A percentile compares a stretch with the other conserved stretches of the same genome.
Conservation (phyloP, 2,797 vertebrate species). For the Xenopus petersii region DNA sequence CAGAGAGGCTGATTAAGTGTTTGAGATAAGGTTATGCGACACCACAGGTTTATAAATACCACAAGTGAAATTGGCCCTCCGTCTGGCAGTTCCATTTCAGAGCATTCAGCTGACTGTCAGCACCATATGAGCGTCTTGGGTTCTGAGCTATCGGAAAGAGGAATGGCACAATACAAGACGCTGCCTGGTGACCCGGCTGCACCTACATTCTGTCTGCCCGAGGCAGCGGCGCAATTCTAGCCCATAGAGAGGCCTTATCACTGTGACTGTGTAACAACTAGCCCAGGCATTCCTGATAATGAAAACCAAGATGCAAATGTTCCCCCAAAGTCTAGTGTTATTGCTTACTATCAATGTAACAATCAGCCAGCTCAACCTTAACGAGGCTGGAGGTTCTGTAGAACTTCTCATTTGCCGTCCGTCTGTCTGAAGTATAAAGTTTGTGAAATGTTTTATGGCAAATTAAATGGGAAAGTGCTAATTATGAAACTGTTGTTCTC, state of each 20-base stretch:
- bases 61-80: conserved; percentile 53
- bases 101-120: conserved; percentile 21
- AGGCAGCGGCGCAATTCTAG: conserved; percentile 31
- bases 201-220: conserved; percentile 13
- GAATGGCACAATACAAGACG: conserved; percentile 21
- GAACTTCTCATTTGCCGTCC: no score
- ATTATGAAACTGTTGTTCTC: no score
- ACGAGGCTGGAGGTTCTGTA: no score
- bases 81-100: conserved; percentile 46
- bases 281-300: neutral
- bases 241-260: conserved; percentile 30
- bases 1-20: conserved; percentile 63
- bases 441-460: no score
- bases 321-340: no score
- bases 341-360: no score
- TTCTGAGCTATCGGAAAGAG: conserved; percentile 16
- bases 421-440: no score
- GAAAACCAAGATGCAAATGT: no score
- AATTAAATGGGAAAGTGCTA: no score
- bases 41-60: conserved; percentile 63
- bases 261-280: neutral
- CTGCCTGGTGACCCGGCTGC: conserved; percentile 25
- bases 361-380: no score
- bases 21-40: conserved; percentile 68
- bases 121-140: conserved; percentile 32